phyloP scores from a whole-genome alignment of 2,888 invertebrate genomes.

The Entomobrya proxima region DNA sequence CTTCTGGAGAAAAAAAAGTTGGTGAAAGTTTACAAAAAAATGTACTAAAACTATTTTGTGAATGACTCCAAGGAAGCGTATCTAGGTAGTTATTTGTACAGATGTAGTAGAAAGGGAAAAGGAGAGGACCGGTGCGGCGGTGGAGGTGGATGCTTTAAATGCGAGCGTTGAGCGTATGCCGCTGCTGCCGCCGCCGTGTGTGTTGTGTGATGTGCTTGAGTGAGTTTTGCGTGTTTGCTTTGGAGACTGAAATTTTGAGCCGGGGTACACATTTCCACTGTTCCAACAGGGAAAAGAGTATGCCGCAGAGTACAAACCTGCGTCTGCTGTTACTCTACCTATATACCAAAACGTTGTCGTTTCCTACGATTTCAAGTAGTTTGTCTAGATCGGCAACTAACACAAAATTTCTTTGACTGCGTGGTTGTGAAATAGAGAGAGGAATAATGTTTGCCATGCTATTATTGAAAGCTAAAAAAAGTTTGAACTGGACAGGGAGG shows the following conservation, averaged over 20 bases:
- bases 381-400: conserved; percentile 5
- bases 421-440: not conserved
- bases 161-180: not conserved
- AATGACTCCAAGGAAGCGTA: conserved; percentile 28
- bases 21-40: conserved; percentile 36
- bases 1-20: conserved; percentile 1
- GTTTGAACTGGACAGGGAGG: not conserved
- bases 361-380: not conserved
- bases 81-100: not conserved
- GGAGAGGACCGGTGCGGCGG: not conserved
- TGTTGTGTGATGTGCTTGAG: conserved; percentile 17
- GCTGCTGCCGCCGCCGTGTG: not conserved
- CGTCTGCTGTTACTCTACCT: too few species aligned
- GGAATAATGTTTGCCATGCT: too few species aligned
- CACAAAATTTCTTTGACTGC: too few species aligned
- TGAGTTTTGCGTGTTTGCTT: not conserved
- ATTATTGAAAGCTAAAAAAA: too few species aligned
- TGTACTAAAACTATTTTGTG: conserved; percentile 40
- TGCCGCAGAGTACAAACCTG: too few species aligned
- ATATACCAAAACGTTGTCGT: too few species aligned
- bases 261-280: too few species aligned
- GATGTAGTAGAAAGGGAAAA: not conserved
- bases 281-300: too few species aligned
- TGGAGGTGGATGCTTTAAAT: too few species aligned
- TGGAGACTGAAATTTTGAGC: conserved; percentile 5